Base-by-base conservation (phyloP, 1,140 invertebrate species). In the Drosophila parvula region DNA sequence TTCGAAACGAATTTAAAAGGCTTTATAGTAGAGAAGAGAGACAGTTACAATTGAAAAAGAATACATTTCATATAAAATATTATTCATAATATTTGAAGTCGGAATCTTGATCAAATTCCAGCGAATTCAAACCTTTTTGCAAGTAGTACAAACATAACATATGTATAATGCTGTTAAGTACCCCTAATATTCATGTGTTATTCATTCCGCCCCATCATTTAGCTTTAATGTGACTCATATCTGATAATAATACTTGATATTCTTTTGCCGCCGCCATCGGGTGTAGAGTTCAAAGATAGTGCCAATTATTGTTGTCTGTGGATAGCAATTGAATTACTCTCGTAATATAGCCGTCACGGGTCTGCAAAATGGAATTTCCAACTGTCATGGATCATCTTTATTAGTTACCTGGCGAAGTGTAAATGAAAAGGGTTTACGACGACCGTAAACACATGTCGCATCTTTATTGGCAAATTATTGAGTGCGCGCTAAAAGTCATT, bases 371-470 rank as follows among this genome's bases (percentile, higher is more conserved):
- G 11, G 12, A 9, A 36, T 14, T 36, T 38, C 0, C 50, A 55
- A 18, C 34, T 27, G 34, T 61, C 36, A 43, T 34, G 38, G 56
- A 11, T 61, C 38, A 43, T 64, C 38, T 32, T 16, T 5, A 32
- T n/a, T n/a, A 10, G 7, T 8, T 4, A 3, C 50, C 5, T 12
- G 32, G 12, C 5, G 5, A 22, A 53, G 18, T 41, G 53, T 16
- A 63, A 40, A 30, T 30, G n/a, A 30, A 18, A 18, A 18, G 34
- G 14, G 36, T 63, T 59, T 60, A 62, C 57, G 59, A 32, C 34
- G 32, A 28, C 45, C n/a, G 22, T 28, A 22, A 57, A 28, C 5
- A 32, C 48, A 51, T 51, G 48, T 51, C 53, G 28, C 55, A 3
- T 41, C 27, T 60, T 63, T 41, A 63, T 41, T 32, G 14, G 16